Evolutionary conservation across 2,113 vertebrate genomes (phyloP).

Genomic region (Cynoglossus semilaevis): DNA sequence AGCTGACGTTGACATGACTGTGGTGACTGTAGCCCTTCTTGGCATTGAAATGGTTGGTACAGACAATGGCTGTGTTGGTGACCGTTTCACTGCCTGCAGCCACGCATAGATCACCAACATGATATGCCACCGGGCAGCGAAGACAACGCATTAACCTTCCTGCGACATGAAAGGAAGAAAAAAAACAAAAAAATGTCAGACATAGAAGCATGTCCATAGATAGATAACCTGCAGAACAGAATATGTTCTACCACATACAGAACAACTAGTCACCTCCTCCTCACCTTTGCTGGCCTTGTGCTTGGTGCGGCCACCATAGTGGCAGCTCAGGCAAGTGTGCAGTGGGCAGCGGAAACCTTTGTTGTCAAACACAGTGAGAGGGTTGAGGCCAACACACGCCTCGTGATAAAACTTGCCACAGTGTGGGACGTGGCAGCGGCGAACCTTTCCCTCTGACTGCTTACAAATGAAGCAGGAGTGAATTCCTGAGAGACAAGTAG

Average conservation of each 20-base stretch:
- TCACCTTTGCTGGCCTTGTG: constrained; percentile 88
- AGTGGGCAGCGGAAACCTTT: constrained; percentile 94
- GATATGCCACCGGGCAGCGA: constrained; percentile 94
- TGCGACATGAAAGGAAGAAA: constrained; percentile 38
- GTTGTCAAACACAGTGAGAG: constrained; percentile 88
- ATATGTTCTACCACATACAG: too few relatives aligned
- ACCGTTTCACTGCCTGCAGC: constrained; percentile 89
- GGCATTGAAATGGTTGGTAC: constrained; percentile 90
- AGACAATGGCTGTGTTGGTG: constrained; percentile 85
- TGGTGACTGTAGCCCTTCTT: constrained; percentile 93
- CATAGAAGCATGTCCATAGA: neutral
- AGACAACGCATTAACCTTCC: constrained; percentile 93
- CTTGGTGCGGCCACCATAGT: constrained; percentile 82
- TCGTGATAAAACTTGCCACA: constrained; percentile 97
- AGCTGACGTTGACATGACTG: constrained; percentile 96
- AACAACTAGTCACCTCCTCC: neutral
- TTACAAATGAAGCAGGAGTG: constrained; percentile 93
- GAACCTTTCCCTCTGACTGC: constrained; percentile 80
- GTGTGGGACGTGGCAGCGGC: constrained; percentile 87
- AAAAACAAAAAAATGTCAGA: neutral
- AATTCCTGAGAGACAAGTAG: constrained; percentile 77
- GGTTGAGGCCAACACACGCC: constrained; percentile 83
- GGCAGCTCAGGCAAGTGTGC: constrained; percentile 91
- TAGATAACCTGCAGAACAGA: too few relatives aligned
- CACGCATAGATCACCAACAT: constrained; percentile 87